A percentile compares a stretch with the other conserved stretches of the same genome.
phyloP scores from a whole-genome alignment of 2,888 invertebrate genomes.

The Cheilosia grossa region DNA sequence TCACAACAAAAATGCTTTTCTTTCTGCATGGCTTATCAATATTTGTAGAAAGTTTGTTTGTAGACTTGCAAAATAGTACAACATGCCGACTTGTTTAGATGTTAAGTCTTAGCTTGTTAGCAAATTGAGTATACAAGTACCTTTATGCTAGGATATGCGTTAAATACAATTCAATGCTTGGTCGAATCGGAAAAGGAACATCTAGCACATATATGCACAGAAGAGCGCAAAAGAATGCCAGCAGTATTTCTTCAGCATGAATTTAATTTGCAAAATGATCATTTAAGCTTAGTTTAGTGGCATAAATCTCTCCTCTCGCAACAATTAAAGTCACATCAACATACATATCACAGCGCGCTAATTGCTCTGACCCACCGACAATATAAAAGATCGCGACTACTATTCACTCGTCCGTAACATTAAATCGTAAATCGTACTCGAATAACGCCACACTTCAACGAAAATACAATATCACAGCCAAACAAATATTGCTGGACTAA shows the following conservation, averaged over 20 bases:
- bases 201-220: no score
- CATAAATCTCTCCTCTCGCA: conserved; percentile 11
- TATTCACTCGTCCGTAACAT: conserved; percentile 15
- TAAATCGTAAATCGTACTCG: background rate
- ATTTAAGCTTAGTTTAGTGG: background rate
- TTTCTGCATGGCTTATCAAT: no score
- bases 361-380: conserved; percentile 11
- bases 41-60: conserved; percentile 9
- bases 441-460: conserved; percentile 4
- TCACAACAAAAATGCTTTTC: no score
- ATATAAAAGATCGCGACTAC: background rate
- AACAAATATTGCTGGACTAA: conserved; percentile 5
- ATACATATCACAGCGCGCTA: conserved; percentile 7
- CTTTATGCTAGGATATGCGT: no score
- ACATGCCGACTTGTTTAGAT: background rate
- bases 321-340: conserved; percentile 29
- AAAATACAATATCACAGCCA: background rate
- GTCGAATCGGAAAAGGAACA: no score
- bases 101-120: background rate
- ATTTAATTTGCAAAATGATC: background rate
- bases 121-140: no score
- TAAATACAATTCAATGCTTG: no score
- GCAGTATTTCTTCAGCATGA: no score
- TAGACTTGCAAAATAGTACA: background rate
- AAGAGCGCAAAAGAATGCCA: no score